These are phyloP conservation scores for Sialia sialis DNA, from an alignment of 2,113 vertebrate genomes.

Conservation along the genomic window DNA sequence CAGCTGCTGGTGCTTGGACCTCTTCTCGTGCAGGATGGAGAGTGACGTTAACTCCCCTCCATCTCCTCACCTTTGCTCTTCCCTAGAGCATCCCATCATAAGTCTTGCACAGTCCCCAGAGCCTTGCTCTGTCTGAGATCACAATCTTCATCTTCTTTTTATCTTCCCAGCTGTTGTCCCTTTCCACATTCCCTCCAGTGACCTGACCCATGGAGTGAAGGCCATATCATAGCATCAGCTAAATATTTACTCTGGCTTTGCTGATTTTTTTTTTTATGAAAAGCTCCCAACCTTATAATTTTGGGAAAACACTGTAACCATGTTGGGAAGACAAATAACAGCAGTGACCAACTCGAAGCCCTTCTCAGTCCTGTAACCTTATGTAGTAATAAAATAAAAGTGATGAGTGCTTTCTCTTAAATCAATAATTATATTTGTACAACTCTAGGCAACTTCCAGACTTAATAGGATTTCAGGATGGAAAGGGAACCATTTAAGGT, in stretches of 20 bases:
- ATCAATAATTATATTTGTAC: background rate
- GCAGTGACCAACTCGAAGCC: background rate
- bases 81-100: background rate
- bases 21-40: background rate
- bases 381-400: background rate
- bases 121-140: background rate
- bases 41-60: background rate
- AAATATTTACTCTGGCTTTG: background rate
- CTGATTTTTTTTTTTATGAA: background rate
- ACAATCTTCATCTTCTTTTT: background rate
- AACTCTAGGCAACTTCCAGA: background rate
- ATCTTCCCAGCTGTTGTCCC: background rate
- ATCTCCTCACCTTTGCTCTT: background rate
- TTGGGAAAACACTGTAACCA: background rate
- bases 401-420: background rate
- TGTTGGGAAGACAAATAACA: background rate
- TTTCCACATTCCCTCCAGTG: background rate
- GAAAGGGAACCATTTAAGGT: background rate
- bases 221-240: background rate
- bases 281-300: background rate
- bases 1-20: fast-evolving
- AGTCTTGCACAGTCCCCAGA: background rate
- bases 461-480: background rate
- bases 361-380: background rate
- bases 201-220: background rate